Evolutionary conservation across 2,797 vertebrate genomes (phyloP), one percentile per base, ranked within the genome.

Genomic region (Esox masquinongy): DNA sequence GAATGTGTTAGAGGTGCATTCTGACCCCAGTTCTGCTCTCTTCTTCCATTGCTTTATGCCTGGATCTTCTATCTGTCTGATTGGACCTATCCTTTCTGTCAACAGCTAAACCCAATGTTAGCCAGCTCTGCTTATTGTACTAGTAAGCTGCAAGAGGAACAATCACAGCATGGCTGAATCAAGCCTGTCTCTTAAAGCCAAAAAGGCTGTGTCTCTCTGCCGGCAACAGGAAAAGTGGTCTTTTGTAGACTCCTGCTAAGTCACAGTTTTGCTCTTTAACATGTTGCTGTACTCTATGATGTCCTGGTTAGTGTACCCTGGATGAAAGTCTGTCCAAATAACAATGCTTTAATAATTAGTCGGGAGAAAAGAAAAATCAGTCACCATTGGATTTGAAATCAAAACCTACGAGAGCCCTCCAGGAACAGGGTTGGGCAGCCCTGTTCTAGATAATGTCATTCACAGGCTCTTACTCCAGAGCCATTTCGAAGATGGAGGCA

Each of bases 211-310:
- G 68, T 82, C 67, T 17, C 61, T 81, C 17, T 74, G 8, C 75
- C 19, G 29, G 16, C 29, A 16, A 24, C 43, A 66, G 2, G 12
- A 47, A 68, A n/a, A 19, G 6, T 19, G 31, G 31, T 14, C 9
- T 47, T 39, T 47, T 47, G 43, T 47, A 43, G 39, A 43, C 39
- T 3, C 39, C 39, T 82, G 72, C 71, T 61, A 79, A 76, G 75
- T 77, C 53, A 82, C 50, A 66, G 53, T 73, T 49, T 74, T 6
- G 74, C 80, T 74, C 75, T 74, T 19, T 29, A 74, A 15, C 17
- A 73, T 74, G 74, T 11, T 78, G 24, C 53, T 14, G 61, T 6
- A 22, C 59, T 22, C 22, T 12, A 64, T 29, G 12, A 16, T 14
- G 2, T 24, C 14, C 14, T 26, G 4, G 4, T 29, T 29, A 29